phyloP scores from a whole-genome alignment of 2,888 invertebrate genomes.

The Salticus scenicus region DNA sequence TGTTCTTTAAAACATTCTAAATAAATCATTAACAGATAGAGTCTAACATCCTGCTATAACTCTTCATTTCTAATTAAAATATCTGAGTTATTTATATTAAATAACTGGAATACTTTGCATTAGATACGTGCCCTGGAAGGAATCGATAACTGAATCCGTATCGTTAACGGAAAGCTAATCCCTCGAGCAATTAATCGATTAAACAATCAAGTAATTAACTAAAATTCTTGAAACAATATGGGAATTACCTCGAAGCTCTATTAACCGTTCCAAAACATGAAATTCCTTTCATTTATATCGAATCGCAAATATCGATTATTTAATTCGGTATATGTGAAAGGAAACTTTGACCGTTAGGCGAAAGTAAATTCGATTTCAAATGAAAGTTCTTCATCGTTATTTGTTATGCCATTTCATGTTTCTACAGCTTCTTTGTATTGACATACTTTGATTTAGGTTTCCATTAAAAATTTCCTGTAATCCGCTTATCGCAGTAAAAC shows the following conservation, averaged over 20 bases:
- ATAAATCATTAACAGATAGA: background rate
- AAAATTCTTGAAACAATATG: constrained; percentile 37
- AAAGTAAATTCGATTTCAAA: constrained; percentile 29
- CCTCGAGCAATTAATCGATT: constrained; percentile 32
- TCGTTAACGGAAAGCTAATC: constrained; percentile 17
- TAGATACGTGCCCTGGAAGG: background rate
- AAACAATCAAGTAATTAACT: constrained; percentile 50
- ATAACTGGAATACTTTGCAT: constrained; percentile 9
- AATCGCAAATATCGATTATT: constrained; percentile 29
- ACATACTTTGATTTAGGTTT: constrained; percentile 7
- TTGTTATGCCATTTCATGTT: constrained; percentile 11
- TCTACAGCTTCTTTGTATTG: background rate
- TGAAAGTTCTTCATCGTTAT: constrained; percentile 14
- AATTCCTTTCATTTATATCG: constrained; percentile 10
- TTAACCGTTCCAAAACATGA: constrained; percentile 22
- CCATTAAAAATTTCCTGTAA: constrained; percentile 7
- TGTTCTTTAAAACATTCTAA: background rate
- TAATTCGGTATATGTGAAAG: background rate
- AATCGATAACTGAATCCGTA: constrained; percentile 2
- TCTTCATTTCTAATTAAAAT: constrained; percentile 12
- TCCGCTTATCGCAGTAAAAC: constrained; percentile 5
- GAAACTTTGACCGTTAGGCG: constrained; percentile 10
- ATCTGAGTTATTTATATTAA: constrained; percentile 14
- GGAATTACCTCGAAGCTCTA: constrained; percentile 26
- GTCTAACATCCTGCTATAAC: background rate